Conservation (phyloP, 2,797 vertebrate genomes). For the Takifugu rubripes region DNA sequence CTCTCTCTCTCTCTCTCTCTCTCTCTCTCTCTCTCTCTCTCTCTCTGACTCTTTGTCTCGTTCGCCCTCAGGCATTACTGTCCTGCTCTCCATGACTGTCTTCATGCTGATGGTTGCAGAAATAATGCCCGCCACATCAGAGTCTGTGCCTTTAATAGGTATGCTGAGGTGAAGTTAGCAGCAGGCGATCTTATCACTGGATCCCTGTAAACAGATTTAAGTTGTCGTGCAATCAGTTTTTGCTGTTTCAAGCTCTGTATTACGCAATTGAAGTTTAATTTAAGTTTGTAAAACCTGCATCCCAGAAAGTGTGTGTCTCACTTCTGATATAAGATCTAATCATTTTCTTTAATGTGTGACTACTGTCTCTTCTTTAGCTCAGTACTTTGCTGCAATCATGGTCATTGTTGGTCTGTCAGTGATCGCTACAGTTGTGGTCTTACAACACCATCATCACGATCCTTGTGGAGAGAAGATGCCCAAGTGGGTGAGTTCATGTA, state of each 20-base stretch:
- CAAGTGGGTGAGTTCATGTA: slow-evolving; percentile 72
- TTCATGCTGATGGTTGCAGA: slow-evolving; percentile 95
- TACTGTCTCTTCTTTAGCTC: slow-evolving; percentile 48
- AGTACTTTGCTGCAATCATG: slow-evolving; percentile 80
- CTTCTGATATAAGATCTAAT: background rate
- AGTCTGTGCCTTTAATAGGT: slow-evolving; percentile 95
- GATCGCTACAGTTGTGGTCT: slow-evolving; percentile 76
- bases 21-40: too few species aligned
- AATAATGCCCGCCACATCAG: slow-evolving; percentile 95
- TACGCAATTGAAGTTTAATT: slow-evolving; percentile 3
- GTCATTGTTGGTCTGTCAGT: slow-evolving; percentile 78
- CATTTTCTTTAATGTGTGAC: background rate
- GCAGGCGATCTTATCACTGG: slow-evolving; percentile 20
- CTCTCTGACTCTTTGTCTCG: too few species aligned
- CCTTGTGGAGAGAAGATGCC: slow-evolving; percentile 77
- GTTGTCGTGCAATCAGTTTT: background rate
- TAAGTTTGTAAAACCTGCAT: too few species aligned
- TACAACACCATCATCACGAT: slow-evolving; percentile 79
- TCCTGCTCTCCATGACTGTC: slow-evolving; percentile 90
- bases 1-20: too few species aligned
- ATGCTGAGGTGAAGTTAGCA: slow-evolving; percentile 49
- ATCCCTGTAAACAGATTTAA: slow-evolving; percentile 5
- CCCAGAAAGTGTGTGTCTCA: background rate
- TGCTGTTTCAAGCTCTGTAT: slow-evolving; percentile 6
- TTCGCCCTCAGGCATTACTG: slow-evolving; percentile 85